Evolutionary conservation across 2,888 invertebrate genomes (phyloP).

Genomic region (Leptopilina drosophilae): DNA sequence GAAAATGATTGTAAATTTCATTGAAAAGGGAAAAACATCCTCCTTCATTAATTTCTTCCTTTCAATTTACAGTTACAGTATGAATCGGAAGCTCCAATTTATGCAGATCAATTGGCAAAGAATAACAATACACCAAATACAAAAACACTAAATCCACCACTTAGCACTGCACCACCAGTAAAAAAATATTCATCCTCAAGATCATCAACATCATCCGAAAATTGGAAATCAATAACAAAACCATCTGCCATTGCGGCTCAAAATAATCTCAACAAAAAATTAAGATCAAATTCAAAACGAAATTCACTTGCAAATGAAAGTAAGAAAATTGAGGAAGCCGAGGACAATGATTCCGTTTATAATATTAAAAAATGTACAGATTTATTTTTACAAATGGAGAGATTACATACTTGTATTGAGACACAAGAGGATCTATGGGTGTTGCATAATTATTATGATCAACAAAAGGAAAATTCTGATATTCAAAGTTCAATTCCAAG

Average conservation of each 20-base stretch:
- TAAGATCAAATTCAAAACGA: slow-evolving; percentile 4
- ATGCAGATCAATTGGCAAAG: slow-evolving; percentile 56
- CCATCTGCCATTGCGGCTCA: not conserved
- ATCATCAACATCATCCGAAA: not conserved
- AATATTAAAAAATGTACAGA: not conserved
- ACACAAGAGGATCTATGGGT: not conserved
- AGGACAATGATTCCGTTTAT: not conserved
- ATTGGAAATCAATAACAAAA: not conserved
- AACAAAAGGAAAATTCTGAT: not conserved
- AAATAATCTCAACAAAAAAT: slow-evolving; percentile 1
- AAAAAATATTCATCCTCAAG: slow-evolving; percentile 15
- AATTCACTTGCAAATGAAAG: not conserved
- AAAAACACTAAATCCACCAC: slow-evolving; percentile 39
- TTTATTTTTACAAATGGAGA: not conserved
- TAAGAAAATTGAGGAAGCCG: not conserved
- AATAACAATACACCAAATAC: slow-evolving; percentile 58
- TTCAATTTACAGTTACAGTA: slow-evolving; percentile 62
- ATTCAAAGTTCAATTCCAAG: not conserved
- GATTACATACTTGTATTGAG: not conserved
- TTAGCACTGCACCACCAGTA: slow-evolving; percentile 37
- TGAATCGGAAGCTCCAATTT: slow-evolving; percentile 62
- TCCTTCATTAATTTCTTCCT: not conserved
- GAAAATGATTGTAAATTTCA: not conserved
- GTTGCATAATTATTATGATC: not conserved
- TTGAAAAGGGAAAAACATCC: not conserved